Conservation (phyloP, 1,140 invertebrate genomes). For the Holcopasites calliopsidis region DNA sequence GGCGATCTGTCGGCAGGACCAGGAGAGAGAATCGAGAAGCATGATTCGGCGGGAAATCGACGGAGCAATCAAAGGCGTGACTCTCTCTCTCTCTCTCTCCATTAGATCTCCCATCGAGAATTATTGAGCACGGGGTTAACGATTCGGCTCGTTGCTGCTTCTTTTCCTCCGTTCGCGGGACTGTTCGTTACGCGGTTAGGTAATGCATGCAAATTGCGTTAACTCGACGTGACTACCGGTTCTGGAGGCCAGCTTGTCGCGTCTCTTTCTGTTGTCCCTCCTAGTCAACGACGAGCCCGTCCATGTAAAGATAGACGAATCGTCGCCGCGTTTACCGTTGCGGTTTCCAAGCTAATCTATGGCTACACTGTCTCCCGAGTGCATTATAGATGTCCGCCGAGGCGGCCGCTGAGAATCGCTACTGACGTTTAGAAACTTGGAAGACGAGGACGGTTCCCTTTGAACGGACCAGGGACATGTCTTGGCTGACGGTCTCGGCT, state of each 20-base stretch:
- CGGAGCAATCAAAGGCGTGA: neutral
- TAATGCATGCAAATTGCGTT: constrained; percentile 73
- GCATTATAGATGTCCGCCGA: constrained; percentile 25
- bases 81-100: neutral
- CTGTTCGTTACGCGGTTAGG: constrained; percentile 67
- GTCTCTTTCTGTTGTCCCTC: neutral
- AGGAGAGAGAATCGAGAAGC: neutral
- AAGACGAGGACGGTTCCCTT: neutral
- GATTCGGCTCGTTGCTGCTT: constrained; percentile 31
- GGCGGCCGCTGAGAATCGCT: constrained; percentile 19
- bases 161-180: constrained; percentile 19
- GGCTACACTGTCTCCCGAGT: neutral
- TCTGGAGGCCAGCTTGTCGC: constrained; percentile 29
- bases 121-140: constrained; percentile 39
- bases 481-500: neutral
- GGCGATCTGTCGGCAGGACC: neutral
- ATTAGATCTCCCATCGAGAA: no score
- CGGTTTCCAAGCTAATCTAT: constrained; percentile 24
- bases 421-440: constrained; percentile 32
- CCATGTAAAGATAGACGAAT: constrained; percentile 61
- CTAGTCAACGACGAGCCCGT: constrained; percentile 56
- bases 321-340: constrained; percentile 29
- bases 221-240: constrained; percentile 64
- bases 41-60: neutral
- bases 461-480: neutral